These are phyloP conservation scores for Drosophila auraria DNA, from an alignment of 1,140 invertebrate species.

Conservation along the genomic window DNA sequence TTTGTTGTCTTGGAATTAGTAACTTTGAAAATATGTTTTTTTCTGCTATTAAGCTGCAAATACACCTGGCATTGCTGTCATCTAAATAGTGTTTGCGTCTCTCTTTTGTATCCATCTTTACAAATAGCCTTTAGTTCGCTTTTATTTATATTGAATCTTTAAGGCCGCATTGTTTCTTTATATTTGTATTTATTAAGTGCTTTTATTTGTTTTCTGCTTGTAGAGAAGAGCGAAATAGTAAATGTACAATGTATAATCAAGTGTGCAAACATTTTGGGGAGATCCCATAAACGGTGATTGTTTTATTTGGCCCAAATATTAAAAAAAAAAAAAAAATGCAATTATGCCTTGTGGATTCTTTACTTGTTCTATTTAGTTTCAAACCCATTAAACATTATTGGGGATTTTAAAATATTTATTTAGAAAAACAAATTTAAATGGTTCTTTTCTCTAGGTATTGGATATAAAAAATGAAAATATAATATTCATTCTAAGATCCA, in stretches of 20 bases:
- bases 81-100: not conserved
- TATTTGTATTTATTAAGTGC: conserved; percentile 6
- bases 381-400: too few species aligned
- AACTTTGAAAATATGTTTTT: not conserved
- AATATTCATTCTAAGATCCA: too few species aligned
- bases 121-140: conserved; percentile 8
- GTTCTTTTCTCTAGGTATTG: too few species aligned
- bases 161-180: conserved; percentile 2
- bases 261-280: conserved; percentile 3
- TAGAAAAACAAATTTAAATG: too few species aligned
- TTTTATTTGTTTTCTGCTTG: conserved; percentile 7
- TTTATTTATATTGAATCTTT: conserved; percentile 8
- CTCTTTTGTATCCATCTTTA: not conserved
- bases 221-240: conserved; percentile 1
- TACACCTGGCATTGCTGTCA: not conserved
- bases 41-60: not conserved
- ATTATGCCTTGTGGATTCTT: too few species aligned
- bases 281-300: not conserved
- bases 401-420: not conserved
- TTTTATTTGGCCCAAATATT: not conserved
- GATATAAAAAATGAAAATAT: too few species aligned
- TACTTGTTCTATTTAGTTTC: not conserved
- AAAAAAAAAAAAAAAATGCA: too few species aligned
- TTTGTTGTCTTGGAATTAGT: not conserved
- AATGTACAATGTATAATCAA: conserved; percentile 8